Evolutionary conservation across 2,797 vertebrate species (phyloP).

Genomic region (Anabas testudineus): DNA sequence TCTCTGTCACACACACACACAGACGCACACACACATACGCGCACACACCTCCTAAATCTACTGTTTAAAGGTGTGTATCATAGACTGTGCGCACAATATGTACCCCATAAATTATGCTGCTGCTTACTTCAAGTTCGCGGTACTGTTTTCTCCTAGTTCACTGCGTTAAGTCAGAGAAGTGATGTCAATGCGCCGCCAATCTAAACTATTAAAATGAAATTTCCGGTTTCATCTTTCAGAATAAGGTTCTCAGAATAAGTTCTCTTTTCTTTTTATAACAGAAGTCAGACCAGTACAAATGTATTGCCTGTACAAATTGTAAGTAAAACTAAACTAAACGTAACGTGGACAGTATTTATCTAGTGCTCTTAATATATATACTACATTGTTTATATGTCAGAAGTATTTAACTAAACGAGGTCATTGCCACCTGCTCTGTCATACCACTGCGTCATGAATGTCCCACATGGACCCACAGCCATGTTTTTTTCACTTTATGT

Average conservation of each 20-base stretch:
- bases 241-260: constrained; percentile 11
- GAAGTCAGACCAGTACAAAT: background rate
- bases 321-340: too few species aligned
- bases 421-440: too few species aligned
- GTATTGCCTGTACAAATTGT: too few species aligned
- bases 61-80: constrained; percentile 24
- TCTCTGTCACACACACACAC: background rate
- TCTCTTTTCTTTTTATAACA: rapidly evolving
- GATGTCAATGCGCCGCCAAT: constrained; percentile 8
- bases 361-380: background rate
- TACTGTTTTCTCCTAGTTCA: constrained; percentile 13
- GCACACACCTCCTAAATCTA: constrained; percentile 11
- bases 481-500: background rate
- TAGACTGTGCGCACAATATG: background rate
- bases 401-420: too few species aligned
- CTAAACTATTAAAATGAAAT: background rate
- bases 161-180: constrained; percentile 45
- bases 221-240: constrained; percentile 56
- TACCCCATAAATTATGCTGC: constrained; percentile 2
- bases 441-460: background rate
- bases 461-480: background rate
- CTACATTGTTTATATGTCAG: too few species aligned
- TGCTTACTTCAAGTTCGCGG: constrained; percentile 19
- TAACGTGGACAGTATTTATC: background rate
- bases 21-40: background rate